phyloP scores from a whole-genome alignment of 2,888 invertebrate species.

The Phaonia tiefii region DNA sequence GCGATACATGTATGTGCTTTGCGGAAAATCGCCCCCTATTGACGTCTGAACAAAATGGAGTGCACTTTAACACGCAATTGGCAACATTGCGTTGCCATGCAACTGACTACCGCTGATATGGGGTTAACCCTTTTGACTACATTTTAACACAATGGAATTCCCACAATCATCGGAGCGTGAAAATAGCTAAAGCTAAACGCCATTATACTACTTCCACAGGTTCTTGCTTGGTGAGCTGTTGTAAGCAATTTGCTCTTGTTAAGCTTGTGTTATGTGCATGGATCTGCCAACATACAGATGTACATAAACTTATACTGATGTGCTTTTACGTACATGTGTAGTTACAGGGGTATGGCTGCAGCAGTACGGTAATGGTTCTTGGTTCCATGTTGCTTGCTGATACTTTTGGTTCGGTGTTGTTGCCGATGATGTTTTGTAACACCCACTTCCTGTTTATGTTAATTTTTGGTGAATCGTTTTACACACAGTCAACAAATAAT shows the following conservation, averaged over 20 bases:
- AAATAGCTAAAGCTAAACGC: constrained; percentile 55
- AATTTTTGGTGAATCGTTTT: constrained; percentile 68
- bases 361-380: too few relatives aligned
- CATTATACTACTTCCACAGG: constrained; percentile 49
- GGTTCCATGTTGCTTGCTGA: background rate
- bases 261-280: constrained; percentile 22
- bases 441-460: constrained; percentile 77
- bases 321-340: too few relatives aligned
- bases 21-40: constrained; percentile 61
- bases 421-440: constrained; percentile 70
- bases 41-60: constrained; percentile 66
- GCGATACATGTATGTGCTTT: constrained; percentile 4
- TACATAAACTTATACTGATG: too few relatives aligned
- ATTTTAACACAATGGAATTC: constrained; percentile 51
- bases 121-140: constrained; percentile 56
- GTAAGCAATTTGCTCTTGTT: constrained; percentile 55
- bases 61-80: constrained; percentile 62
- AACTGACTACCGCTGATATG: constrained; percentile 13
- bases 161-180: constrained; percentile 56
- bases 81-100: constrained; percentile 18
- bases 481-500: constrained; percentile 49
- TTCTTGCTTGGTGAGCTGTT: constrained; percentile 32
- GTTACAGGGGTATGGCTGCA: too few relatives aligned
- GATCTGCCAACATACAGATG: too few relatives aligned
- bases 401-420: constrained; percentile 27